phyloP scores from a whole-genome alignment of 2,113 vertebrate genomes.

The Gymnogyps californianus region DNA sequence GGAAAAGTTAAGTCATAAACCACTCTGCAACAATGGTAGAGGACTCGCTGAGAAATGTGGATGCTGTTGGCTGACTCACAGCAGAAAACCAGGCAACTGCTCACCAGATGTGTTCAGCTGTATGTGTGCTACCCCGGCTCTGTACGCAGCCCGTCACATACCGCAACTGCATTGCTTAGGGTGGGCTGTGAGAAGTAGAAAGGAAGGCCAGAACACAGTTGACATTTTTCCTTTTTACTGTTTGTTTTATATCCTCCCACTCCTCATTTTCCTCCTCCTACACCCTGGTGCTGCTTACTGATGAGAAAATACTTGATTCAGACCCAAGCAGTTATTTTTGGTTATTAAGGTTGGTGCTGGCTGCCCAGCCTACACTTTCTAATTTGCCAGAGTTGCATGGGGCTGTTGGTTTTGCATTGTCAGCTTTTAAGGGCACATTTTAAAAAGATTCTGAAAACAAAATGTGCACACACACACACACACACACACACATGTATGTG shows the following conservation, averaged over 20 bases:
- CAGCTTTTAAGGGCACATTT: neutral
- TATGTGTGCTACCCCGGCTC: neutral
- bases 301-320: constrained; percentile 48
- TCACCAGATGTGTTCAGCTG: constrained; percentile 25
- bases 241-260: constrained; percentile 54
- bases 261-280: constrained; percentile 38
- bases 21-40: neutral
- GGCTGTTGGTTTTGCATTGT: neutral
- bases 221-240: constrained; percentile 26
- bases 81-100: constrained; percentile 1
- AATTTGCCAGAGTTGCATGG: neutral
- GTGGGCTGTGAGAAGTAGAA: constrained; percentile 29
- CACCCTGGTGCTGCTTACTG: constrained; percentile 3
- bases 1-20: neutral
- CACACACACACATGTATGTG: neutral
- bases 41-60: neutral
- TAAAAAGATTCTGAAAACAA: neutral
- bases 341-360: constrained; percentile 7
- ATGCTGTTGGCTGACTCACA: neutral
- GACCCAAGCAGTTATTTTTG: constrained; percentile 5
- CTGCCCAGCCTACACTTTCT: neutral
- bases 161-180: neutral
- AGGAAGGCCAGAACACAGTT: neutral
- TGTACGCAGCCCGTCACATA: neutral
- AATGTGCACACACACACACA: neutral